phyloP scores from a whole-genome alignment of 2,888 invertebrate genomes.

The Melangyna quadrimaculata region DNA sequence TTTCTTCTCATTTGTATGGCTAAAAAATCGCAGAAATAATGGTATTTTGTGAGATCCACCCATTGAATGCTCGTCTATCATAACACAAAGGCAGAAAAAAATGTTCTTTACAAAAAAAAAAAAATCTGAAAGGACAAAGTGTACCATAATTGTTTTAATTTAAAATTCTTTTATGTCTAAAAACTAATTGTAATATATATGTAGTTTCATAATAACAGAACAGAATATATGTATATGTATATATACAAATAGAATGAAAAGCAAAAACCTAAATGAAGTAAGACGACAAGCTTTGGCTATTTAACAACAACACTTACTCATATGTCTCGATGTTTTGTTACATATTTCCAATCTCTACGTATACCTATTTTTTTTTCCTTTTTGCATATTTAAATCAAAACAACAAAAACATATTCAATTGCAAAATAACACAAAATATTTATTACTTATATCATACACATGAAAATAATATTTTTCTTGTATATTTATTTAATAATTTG shows the following conservation, averaged over 20 bases:
- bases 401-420: background rate
- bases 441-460: constrained; percentile 47
- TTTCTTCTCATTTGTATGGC: too few relatives aligned
- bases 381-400: constrained; percentile 43
- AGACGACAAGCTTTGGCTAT: constrained; percentile 7
- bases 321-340: constrained; percentile 25
- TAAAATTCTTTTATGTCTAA: too few relatives aligned
- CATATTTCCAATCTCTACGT: constrained; percentile 40
- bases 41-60: too few relatives aligned
- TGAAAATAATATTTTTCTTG: constrained; percentile 51
- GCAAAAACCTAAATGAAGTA: background rate
- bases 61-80: too few relatives aligned
- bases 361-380: constrained; percentile 23
- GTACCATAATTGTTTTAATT: too few relatives aligned
- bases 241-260: background rate
- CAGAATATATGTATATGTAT: background rate
- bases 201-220: background rate
- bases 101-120: too few relatives aligned
- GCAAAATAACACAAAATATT: constrained; percentile 37
- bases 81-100: too few relatives aligned
- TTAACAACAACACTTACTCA: background rate
- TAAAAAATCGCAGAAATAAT: too few relatives aligned
- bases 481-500: constrained; percentile 61
- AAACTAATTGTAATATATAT: background rate
- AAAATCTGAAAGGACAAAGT: too few relatives aligned